Conservation (phyloP, 2,797 vertebrate species). For the Anableps anableps region DNA sequence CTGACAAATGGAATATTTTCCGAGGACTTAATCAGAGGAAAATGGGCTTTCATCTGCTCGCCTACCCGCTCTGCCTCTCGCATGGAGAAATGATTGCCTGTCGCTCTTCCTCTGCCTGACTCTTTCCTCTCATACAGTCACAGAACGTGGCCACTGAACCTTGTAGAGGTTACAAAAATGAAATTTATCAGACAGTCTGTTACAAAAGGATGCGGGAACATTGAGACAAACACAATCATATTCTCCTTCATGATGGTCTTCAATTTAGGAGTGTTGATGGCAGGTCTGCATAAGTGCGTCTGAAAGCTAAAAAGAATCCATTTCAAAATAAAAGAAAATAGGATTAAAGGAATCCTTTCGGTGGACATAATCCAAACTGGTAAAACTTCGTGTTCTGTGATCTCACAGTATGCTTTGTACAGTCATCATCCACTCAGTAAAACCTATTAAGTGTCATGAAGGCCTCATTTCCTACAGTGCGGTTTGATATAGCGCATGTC, state of each 20-base stretch:
- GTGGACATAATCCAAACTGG: background rate
- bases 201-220: conserved; percentile 58
- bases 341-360: conserved; percentile 21
- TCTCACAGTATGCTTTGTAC: conserved; percentile 47
- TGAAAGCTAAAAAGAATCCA: conserved; percentile 1
- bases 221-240: conserved; percentile 36
- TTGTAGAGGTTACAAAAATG: conserved; percentile 70
- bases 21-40: conserved; percentile 95
- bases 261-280: conserved; percentile 36
- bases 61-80: conserved; percentile 87
- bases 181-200: conserved; percentile 68
- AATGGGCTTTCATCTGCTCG: conserved; percentile 93
- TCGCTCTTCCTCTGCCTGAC: conserved; percentile 71
- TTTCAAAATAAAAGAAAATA: conserved; percentile 17
- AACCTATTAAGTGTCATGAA: conserved; percentile 72
- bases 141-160: conserved; percentile 71
- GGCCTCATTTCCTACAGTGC: conserved; percentile 76
- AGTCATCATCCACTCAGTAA: conserved; percentile 67
- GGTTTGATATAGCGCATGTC: conserved; percentile 63
- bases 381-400: conserved; percentile 48
- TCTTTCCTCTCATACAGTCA: conserved; percentile 62
- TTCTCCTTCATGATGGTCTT: conserved; percentile 34
- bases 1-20: conserved; percentile 97
- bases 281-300: conserved; percentile 38
- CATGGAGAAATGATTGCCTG: conserved; percentile 86